Conservation (phyloP, 2,113 vertebrate species). For the Austrofundulus limnaeus region DNA sequence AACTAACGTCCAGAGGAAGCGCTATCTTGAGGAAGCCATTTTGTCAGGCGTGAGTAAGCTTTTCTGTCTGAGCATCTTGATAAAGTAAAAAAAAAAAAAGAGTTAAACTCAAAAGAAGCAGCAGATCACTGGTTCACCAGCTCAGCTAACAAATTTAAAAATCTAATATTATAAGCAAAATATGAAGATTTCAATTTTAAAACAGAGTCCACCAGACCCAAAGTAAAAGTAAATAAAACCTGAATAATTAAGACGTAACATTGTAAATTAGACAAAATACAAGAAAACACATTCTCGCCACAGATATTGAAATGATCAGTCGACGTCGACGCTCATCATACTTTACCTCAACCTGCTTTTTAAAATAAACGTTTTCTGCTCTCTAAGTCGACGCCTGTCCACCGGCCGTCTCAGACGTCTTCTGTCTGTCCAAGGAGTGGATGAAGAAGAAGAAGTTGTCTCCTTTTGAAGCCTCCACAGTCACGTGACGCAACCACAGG, state of each 20-base stretch:
- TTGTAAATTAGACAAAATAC: not conserved
- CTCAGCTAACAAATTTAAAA: no score
- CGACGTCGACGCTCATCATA: conserved; percentile 19
- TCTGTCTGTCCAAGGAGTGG: conserved; percentile 63
- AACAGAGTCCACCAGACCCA: not conserved
- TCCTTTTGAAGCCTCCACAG: conserved; percentile 76
- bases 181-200: not conserved
- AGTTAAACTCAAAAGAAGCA: not conserved
- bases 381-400: conserved; percentile 12
- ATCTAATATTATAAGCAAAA: no score
- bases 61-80: conserved; percentile 46
- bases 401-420: conserved; percentile 50
- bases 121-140: not conserved
- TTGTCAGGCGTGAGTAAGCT: conserved; percentile 77
- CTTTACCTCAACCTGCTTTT: conserved; percentile 48
- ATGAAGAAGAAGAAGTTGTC: conserved; percentile 69
- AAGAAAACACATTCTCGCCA: not conserved
- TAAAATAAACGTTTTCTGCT: not conserved
- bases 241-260: not conserved
- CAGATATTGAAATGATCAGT: not conserved
- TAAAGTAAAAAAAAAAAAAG: conserved; percentile 7
- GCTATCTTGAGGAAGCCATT: conserved; percentile 75
- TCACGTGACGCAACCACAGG: conserved; percentile 83
- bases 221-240: not conserved
- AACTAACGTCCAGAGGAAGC: conserved; percentile 24